These are phyloP conservation scores for Palythoa caribaeorum DNA, from an alignment of 92 coral and sea anemone species.

Conservation along the genomic window DNA sequence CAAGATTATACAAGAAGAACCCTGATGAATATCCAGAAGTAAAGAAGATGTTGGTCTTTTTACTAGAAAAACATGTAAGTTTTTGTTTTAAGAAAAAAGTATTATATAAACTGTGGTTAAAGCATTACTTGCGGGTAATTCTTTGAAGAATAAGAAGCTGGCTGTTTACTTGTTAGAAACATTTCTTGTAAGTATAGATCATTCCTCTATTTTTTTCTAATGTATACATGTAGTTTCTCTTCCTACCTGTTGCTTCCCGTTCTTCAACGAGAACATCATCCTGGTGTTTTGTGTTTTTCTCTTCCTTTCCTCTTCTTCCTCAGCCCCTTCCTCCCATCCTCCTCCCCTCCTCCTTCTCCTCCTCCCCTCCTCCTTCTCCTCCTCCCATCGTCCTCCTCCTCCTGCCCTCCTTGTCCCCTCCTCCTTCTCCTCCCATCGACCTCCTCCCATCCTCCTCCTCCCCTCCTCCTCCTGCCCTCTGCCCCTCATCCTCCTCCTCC, in stretches of 20 bases:
- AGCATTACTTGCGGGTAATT: neutral
- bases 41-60: constrained; percentile 76
- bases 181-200: too few species aligned
- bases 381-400: neutral
- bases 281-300: neutral
- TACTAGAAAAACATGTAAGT: constrained; percentile 91
- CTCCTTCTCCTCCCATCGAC: neutral
- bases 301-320: neutral
- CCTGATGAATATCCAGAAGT: constrained; percentile 73
- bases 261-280: neutral
- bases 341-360: neutral
- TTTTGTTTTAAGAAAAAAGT: neutral
- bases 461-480: neutral
- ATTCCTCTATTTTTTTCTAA: neutral
- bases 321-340: neutral
- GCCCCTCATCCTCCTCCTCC: neutral
- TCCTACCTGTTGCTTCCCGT: neutral
- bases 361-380: neutral
- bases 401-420: neutral
- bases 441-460: neutral
- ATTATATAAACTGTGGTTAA: neutral
- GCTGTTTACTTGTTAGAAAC: neutral
- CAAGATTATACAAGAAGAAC: constrained; percentile 79
- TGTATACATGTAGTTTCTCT: neutral
- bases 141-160: too few species aligned